Evolutionary conservation across 1,140 invertebrate genomes (phyloP).

Genomic region (Listronotus bonariensis): DNA sequence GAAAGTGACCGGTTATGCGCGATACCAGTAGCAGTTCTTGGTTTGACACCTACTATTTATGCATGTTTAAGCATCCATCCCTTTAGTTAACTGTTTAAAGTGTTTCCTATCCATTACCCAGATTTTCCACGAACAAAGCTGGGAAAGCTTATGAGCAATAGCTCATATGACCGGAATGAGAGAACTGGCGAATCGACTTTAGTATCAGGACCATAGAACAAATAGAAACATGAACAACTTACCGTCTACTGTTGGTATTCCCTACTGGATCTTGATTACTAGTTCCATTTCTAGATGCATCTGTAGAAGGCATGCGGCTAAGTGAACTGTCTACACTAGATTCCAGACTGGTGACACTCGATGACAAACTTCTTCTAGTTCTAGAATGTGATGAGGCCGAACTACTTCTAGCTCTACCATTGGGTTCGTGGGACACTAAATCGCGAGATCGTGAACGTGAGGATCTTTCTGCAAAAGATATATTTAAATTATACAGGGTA

Average conservation of each 20-base stretch:
- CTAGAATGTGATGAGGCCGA: slow-evolving; percentile 49
- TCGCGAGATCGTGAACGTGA: slow-evolving; percentile 34
- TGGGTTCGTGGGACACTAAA: slow-evolving; percentile 39
- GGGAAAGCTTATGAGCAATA: too few species aligned
- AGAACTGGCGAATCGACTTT: too few species aligned
- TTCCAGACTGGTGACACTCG: slow-evolving; percentile 50
- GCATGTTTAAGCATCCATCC: too few species aligned
- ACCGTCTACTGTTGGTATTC: slow-evolving; percentile 6
- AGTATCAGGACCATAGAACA: too few species aligned
- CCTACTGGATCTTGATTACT: not conserved
- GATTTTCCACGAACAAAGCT: too few species aligned
- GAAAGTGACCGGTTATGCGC: too few species aligned
- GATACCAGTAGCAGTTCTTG: too few species aligned
- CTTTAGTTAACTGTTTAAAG: too few species aligned
- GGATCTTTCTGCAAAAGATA: slow-evolving; percentile 10
- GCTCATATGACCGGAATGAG: too few species aligned
- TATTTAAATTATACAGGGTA: too few species aligned
- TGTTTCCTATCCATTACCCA: too few species aligned
- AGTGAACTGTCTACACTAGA: slow-evolving; percentile 50
- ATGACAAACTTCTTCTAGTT: slow-evolving; percentile 49
- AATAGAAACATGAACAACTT: not conserved
- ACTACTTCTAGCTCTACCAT: slow-evolving; percentile 47
- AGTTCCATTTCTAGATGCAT: not conserved
- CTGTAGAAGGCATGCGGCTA: slow-evolving; percentile 31
- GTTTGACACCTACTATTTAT: too few species aligned